These are phyloP conservation scores for Mormyrus lacerda DNA, from an alignment of 2,113 vertebrate genomes.

Conservation along the genomic window DNA sequence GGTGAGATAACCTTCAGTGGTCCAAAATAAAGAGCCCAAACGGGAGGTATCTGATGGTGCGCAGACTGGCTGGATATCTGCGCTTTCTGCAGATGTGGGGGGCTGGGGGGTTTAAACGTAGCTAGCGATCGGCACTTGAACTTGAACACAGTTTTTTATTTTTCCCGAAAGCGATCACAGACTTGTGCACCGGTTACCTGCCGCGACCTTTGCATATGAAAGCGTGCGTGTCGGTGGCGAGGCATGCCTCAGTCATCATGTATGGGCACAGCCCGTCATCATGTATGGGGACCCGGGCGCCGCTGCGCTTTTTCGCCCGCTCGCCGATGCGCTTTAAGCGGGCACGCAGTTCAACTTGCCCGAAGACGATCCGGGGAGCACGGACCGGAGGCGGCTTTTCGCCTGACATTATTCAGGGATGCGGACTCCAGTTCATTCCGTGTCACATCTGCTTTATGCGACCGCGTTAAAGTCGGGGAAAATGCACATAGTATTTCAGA, in stretches of 20 bases:
- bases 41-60: conserved; percentile 20
- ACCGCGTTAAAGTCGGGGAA: neutral
- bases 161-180: conserved; percentile 43
- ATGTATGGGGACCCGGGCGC: conserved; percentile 18
- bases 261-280: conserved; percentile 13
- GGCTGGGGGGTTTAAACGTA: conserved; percentile 27
- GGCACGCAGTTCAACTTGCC: conserved; percentile 4
- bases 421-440: neutral
- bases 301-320: conserved; percentile 3
- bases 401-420: conserved; percentile 4
- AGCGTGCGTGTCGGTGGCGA: conserved; percentile 31
- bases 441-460: neutral
- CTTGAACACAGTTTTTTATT: conserved; percentile 44
- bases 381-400: neutral
- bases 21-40: conserved; percentile 17
- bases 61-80: conserved; percentile 36
- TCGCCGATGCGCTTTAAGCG: conserved; percentile 22
- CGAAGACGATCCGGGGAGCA: neutral
- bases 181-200: conserved; percentile 48
- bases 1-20: conserved; percentile 6
- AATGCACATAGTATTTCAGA: neutral
- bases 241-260: conserved; percentile 17
- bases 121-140: conserved; percentile 47
- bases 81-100: conserved; percentile 44
- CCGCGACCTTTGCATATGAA: conserved; percentile 29